These are phyloP conservation scores for Zaprionus lachaisei DNA, from an alignment of 1,140 invertebrate genomes.

Conservation along the genomic window DNA sequence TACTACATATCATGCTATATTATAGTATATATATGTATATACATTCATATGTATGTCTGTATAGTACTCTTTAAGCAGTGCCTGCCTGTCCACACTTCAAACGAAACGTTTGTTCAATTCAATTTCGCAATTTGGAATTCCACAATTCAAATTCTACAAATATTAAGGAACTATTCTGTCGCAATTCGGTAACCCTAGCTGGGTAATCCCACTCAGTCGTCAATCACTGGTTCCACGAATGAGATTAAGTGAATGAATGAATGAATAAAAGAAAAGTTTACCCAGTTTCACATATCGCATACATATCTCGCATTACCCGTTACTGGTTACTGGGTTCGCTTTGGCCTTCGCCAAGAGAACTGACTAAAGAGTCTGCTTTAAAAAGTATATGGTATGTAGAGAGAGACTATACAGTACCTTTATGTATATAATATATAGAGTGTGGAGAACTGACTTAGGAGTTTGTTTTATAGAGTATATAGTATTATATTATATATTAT, in stretches of 20 bases:
- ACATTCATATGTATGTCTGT: neutral
- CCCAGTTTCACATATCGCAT: too few relatives aligned
- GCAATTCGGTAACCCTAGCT: constrained; percentile 3
- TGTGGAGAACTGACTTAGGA: too few relatives aligned
- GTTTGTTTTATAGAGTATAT: too few relatives aligned
- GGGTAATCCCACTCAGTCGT: constrained; percentile 14
- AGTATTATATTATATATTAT: too few relatives aligned
- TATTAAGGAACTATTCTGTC: neutral
- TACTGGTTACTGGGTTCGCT: neutral
- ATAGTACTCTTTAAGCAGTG: neutral
- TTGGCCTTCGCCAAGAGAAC: neutral
- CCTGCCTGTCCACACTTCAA: neutral
- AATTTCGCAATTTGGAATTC: neutral
- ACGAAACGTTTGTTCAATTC: neutral
- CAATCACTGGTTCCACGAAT: constrained; percentile 5
- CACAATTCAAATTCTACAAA: neutral
- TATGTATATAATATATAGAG: too few relatives aligned
- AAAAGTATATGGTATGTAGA: too few relatives aligned
- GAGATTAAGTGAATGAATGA: constrained; percentile 5
- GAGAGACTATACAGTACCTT: too few relatives aligned
- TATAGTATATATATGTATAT: neutral
- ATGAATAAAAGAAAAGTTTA: neutral
- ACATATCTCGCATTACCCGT: too few relatives aligned
- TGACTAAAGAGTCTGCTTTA: too few relatives aligned
- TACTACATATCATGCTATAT: neutral